Evolutionary conservation across 1,140 invertebrate genomes (phyloP), one percentile per base, ranked within the genome.

Genomic region (Formica exsecta): DNA sequence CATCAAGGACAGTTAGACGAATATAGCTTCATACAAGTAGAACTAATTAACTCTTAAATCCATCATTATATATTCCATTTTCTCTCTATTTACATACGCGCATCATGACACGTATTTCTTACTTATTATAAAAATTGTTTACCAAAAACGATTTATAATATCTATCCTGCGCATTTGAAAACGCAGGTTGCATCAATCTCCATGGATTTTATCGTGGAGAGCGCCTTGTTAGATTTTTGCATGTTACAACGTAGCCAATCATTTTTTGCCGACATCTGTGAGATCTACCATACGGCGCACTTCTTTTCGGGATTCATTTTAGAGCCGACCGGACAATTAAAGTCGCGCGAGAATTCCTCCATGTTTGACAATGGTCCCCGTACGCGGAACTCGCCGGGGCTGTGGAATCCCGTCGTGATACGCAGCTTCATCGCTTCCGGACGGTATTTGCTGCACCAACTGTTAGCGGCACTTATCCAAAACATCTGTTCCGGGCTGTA

Each of bases 341-440:
- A 99, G 94, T 98, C 98, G 77, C 96, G 94, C 0, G 98, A 95
- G 95, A 99, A 99, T 77, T 98, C 97, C 68, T 97, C 96, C 95
- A 98, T 97, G 93, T 99, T 99, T 48, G 98, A 98, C 22, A 99
- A 94, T 0, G 98, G 98, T 6, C 98, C 98, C 62, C 98, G 95
- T 0, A 99, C 98, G 51, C 98, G 97, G 96, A 97, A 98, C 80
- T 97, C 96, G 32, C 97, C 97, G 0, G 98, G 98, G 25, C 97
- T 98, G 92, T 98, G 97, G 85, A 96, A 96, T 74, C 98, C 96
- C 65, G 97, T 98, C 4, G 97, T 96, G 86, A 98, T 97, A 38
- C 97, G 95, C 79, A 98, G 95, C 89, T 97, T 97, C 48, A 97
- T 95, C 1, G 97, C 96, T 95, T 98, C 97, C 65, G 96, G 96